Conservation (phyloP, 2,888 invertebrate genomes). For the Petrolisthes manimaculis region DNA sequence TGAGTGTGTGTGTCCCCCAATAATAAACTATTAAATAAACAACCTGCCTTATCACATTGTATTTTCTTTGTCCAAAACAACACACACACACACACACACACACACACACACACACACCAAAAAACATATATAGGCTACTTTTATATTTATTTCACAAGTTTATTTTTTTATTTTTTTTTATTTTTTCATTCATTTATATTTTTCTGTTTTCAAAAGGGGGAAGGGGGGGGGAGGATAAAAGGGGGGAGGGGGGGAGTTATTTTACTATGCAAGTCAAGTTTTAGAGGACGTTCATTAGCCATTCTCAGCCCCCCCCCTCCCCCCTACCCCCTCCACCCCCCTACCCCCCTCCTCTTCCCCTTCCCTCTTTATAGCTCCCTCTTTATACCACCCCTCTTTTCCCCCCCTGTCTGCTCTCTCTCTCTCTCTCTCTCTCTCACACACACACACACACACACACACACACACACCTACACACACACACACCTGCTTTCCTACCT, state of each 20-base stretch:
- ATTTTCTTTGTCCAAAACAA: no score
- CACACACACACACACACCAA: no score
- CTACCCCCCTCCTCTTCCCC: constrained; percentile 8
- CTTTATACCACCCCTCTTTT: neutral
- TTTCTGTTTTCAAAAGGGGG: no score
- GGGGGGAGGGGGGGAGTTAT: neutral
- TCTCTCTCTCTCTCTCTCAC: neutral
- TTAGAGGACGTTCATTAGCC: neutral
- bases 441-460: neutral
- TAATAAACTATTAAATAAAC: no score
- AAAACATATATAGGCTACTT: no score
- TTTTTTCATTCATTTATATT: no score
- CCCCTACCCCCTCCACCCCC: neutral
- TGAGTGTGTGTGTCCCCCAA: no score
- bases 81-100: no score
- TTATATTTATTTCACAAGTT: no score
- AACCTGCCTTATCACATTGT: no score
- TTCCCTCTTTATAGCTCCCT: neutral
- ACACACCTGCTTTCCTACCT: neutral
- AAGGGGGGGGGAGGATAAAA: neutral
- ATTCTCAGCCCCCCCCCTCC: neutral
- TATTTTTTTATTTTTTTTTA: no score
- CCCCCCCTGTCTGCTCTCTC: neutral
- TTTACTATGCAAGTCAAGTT: constrained; percentile 19
- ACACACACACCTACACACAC: neutral